Conservation (phyloP, 1,140 invertebrate genomes). For the Piezodorus guildinii region DNA sequence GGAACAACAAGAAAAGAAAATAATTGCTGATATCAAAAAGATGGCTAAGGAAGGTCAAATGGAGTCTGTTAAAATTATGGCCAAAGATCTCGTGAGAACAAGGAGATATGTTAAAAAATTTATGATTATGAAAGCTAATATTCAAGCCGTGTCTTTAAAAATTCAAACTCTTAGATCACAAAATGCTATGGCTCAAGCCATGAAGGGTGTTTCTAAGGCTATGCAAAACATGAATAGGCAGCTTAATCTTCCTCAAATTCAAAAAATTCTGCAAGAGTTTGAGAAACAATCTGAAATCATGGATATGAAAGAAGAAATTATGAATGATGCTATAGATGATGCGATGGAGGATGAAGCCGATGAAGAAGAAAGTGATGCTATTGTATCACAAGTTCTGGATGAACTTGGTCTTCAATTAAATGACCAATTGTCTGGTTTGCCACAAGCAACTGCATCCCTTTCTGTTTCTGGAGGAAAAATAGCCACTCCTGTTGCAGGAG, state of each 20-base stretch:
- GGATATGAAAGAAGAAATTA: slow-evolving; percentile 99
- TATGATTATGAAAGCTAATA: slow-evolving; percentile 99
- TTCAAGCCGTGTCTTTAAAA: slow-evolving; percentile 96
- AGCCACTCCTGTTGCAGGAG: slow-evolving; percentile 41
- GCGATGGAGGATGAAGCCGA: slow-evolving; percentile 97
- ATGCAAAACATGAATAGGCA: slow-evolving; percentile 99
- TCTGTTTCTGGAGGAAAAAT: slow-evolving; percentile 40
- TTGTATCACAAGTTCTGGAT: slow-evolving; percentile 87
- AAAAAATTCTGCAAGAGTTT: slow-evolving; percentile 98
- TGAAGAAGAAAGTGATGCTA: slow-evolving; percentile 91
- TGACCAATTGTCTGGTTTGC: slow-evolving; percentile 76
- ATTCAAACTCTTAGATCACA: slow-evolving; percentile 97
- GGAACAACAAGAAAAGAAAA: slow-evolving; percentile 98
- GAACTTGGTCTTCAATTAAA: slow-evolving; percentile 91
- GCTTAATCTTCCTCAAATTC: slow-evolving; percentile 96
- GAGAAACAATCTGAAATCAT: slow-evolving; percentile 99
- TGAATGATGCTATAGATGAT: slow-evolving; percentile 99
- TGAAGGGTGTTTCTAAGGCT: slow-evolving; percentile 97
- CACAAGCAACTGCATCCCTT: slow-evolving; percentile 54
- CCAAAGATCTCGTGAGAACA: slow-evolving; percentile 95
- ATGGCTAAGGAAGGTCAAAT: slow-evolving; percentile 98
- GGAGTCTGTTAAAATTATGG: slow-evolving; percentile 99
- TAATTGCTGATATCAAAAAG: slow-evolving; percentile 97
- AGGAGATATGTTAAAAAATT: slow-evolving; percentile 95
- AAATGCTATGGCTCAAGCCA: slow-evolving; percentile 98